Evolutionary conservation across 2,113 vertebrate genomes (phyloP).

Genomic region (Saccopteryx leptura): DNA sequence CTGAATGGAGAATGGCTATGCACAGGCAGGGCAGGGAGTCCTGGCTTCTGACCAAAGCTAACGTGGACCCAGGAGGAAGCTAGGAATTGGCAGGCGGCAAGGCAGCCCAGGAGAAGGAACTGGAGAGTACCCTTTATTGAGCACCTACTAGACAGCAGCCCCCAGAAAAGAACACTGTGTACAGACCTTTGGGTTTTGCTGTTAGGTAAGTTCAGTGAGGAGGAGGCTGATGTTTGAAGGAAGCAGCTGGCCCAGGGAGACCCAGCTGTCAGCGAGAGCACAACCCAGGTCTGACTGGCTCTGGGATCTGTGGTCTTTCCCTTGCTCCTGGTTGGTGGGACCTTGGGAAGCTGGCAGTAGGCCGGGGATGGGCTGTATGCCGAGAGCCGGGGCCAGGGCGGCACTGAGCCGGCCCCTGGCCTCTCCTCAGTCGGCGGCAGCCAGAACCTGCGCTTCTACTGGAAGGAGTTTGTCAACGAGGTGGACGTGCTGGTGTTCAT

Average conservation of each 20-base stretch:
- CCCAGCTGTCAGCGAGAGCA: background rate
- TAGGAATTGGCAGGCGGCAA: background rate
- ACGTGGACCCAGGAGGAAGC: background rate
- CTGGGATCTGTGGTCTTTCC: background rate
- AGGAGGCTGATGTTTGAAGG: background rate
- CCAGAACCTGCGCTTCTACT: conserved; percentile 93
- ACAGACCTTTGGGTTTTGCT: background rate
- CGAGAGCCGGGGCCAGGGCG: background rate
- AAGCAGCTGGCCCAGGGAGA: background rate
- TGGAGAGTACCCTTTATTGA: background rate
- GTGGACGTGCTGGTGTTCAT: conserved; percentile 94
- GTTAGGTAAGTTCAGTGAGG: background rate
- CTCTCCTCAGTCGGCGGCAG: conserved; percentile 91
- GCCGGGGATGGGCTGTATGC: background rate
- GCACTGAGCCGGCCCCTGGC: conserved; percentile 60
- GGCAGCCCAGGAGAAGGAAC: background rate
- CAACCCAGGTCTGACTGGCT: background rate
- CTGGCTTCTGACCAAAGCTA: background rate
- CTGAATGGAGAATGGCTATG: background rate
- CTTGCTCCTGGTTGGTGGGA: background rate
- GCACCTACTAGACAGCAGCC: background rate
- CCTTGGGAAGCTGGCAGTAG: background rate
- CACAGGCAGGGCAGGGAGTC: background rate
- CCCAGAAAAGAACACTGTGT: accelerated
- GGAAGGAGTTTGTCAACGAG: conserved; percentile 93